Base-by-base conservation (phyloP, 2,113 vertebrate genomes). In the Laticauda laticaudata region DNA sequence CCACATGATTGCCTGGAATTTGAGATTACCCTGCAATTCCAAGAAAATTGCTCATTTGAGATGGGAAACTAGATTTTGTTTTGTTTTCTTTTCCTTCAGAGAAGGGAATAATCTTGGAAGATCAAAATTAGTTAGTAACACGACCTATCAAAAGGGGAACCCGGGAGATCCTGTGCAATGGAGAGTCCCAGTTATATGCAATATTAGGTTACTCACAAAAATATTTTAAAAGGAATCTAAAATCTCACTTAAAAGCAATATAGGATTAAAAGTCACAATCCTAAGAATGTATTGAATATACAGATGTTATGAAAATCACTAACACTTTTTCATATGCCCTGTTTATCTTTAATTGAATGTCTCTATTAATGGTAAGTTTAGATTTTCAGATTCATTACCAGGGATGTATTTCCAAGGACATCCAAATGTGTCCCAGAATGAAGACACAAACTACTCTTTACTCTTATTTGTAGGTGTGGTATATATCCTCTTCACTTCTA, bases 1-100 rank as follows among this genome's bases (percentile, higher is more conserved):
- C 88, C 87, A 81, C 54, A 45, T 85, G 94, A 43, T 92, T 95
- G 93, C 26, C 88, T 92, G 86, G 89, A 94, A 94, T 95, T 75
- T 93, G 24, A 94, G 56, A 93, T 93, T 61, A 91, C 95, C 69
- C 53, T 91, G 45, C 87, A 94, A 85, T 48, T 93, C 94, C 57
- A 94, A 2, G 0, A 85, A 94, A 90, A 93, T 64, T 0, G 92
- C 86, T 91, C 6, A 0, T 53, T 88, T 91, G 90, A 96, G 39
- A 92, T 57, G 92, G 55, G 51, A 93, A 94, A 92, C 57, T 81
- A 87, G 45, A 75, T 23, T 23, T 21, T 34, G 91, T 34, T 87
- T 10, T 48, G 20, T 0, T 56, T 94, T 81, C 75, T 81, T 92
- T 85, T 89, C 90, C 51, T 87, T 53, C 91, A 92, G 45, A 64